Evolutionary conservation across 2,797 vertebrate species (phyloP).

Genomic region (Enteromius viviparus): DNA sequence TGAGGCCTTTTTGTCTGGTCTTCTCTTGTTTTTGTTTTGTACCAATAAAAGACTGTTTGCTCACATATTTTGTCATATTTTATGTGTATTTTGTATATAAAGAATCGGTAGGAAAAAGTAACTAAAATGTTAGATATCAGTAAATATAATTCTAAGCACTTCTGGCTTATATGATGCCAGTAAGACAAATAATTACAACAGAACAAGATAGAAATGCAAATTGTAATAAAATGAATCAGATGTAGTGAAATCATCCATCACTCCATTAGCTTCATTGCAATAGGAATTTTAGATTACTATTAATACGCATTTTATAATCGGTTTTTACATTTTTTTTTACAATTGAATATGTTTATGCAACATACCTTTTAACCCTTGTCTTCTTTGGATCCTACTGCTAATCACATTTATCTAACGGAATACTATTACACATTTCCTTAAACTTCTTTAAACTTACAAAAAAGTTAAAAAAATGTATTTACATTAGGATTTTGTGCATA

Average conservation of each 20-base stretch:
- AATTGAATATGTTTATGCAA: not conserved
- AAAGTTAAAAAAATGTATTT: too few relatives aligned
- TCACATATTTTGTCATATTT: not conserved
- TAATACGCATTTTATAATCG: not conserved
- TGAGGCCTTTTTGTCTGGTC: constrained; percentile 68
- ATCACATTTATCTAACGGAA: not conserved
- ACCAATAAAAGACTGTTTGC: constrained; percentile 73
- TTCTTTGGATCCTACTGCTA: not conserved
- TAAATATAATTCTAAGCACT: not conserved
- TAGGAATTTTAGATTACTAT: not conserved
- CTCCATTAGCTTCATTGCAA: not conserved
- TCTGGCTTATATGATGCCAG: not conserved
- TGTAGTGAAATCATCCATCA: not conserved
- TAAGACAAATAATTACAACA: not conserved
- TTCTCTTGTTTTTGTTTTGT: constrained; percentile 72
- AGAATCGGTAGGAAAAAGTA: too few relatives aligned
- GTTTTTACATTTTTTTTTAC: not conserved
- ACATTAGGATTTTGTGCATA: not conserved
- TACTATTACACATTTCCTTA: not conserved
- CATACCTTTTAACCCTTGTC: not conserved
- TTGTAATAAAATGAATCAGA: not conserved
- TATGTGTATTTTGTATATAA: not conserved
- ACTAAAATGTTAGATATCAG: not conserved
- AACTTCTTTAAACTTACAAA: not conserved
- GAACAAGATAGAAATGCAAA: not conserved